phyloP scores from a whole-genome alignment of 2,113 vertebrate species.

The Tupaia tana region DNA sequence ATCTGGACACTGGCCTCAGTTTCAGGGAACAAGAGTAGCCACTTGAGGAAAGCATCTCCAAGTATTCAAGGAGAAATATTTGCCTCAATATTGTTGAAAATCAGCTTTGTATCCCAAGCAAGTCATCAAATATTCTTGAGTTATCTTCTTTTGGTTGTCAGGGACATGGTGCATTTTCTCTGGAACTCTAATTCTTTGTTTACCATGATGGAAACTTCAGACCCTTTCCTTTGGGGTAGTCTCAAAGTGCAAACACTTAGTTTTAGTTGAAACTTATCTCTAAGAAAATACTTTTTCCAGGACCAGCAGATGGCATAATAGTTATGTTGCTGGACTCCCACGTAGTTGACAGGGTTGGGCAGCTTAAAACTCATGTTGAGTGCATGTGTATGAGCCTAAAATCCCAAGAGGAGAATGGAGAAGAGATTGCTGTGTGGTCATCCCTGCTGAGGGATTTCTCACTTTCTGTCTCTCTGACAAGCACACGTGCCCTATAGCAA shows the following conservation, averaged over 20 bases:
- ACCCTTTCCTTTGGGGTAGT: background rate
- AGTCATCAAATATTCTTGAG: background rate
- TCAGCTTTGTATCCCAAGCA: background rate
- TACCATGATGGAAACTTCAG: background rate
- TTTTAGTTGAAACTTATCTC: background rate
- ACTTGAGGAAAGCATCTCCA: fast-evolving
- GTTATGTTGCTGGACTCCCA: too few species aligned
- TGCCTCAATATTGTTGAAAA: background rate
- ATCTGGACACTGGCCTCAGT: background rate
- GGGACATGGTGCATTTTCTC: background rate
- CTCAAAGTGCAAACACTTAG: background rate
- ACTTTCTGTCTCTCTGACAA: too few species aligned
- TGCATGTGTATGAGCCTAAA: too few species aligned
- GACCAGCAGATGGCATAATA: too few species aligned
- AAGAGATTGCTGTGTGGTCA: too few species aligned
- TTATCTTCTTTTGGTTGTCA: background rate
- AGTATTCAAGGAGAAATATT: background rate
- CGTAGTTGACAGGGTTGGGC: too few species aligned
- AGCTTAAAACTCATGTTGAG: too few species aligned
- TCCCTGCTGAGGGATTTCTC: too few species aligned
- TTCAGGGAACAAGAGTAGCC: background rate
- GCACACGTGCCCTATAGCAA: too few species aligned
- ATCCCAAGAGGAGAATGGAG: too few species aligned
- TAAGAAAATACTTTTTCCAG: background rate
- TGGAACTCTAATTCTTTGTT: background rate